Percentiles rank a stretch among this genome's conserved stretches.
Conservation (phyloP, 2,888 invertebrate species). For the Pammene aurita region DNA sequence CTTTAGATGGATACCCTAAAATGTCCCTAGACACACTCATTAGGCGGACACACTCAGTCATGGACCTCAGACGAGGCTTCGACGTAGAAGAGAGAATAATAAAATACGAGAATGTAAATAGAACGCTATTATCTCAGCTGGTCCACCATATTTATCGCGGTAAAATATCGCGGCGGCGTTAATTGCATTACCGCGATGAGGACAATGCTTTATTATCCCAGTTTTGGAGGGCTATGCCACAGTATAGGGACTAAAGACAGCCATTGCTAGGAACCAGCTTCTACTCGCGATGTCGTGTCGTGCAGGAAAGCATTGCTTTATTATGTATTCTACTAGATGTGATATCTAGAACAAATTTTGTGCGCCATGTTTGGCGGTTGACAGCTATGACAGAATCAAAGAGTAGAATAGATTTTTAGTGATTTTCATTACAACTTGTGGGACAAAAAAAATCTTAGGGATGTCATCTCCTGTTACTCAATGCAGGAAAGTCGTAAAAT, state of each 20-base stretch:
- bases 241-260: background rate
- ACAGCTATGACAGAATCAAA: too few relatives aligned
- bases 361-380: too few relatives aligned
- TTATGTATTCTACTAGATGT: too few relatives aligned
- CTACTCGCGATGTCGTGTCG: too few relatives aligned
- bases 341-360: too few relatives aligned
- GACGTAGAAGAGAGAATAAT: background rate
- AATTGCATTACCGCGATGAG: conserved; percentile 16
- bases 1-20: too few relatives aligned
- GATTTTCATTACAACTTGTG: too few relatives aligned
- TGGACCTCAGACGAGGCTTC: background rate
- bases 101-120: background rate
- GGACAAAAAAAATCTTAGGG: too few relatives aligned
- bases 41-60: background rate
- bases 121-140: conserved; percentile 14
- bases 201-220: conserved; percentile 17
- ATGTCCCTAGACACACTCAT: background rate
- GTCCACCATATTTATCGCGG: conserved; percentile 10
- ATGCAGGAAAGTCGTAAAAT: too few relatives aligned
- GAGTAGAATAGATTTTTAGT: too few relatives aligned
- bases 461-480: too few relatives aligned
- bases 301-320: too few relatives aligned
- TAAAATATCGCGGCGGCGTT: conserved; percentile 10
- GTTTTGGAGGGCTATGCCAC: background rate
- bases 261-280: background rate